Conservation (phyloP, 2,888 invertebrate genomes). For the Stenodema calcarata region DNA sequence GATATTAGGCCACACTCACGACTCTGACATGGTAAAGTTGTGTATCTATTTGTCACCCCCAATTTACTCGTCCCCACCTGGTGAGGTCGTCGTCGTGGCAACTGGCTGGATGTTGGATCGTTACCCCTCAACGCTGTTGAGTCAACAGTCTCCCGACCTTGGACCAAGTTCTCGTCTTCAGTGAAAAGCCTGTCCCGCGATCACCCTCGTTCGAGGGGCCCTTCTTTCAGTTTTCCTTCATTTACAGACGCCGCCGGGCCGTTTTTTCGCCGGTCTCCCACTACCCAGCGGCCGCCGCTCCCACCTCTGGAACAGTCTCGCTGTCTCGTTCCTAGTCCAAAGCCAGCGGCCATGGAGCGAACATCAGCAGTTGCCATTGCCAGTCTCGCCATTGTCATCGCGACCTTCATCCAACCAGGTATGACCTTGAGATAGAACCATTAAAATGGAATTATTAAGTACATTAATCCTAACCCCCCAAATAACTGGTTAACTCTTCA, state of each 20-base stretch:
- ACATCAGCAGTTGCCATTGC: conserved; percentile 6
- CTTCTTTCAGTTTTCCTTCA: not conserved
- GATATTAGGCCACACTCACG: not conserved
- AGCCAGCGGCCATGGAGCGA: conserved; percentile 37
- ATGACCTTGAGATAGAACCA: not conserved
- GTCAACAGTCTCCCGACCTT: conserved; percentile 1
- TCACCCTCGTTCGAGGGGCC: no score
- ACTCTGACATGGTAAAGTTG: not conserved
- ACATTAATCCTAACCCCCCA: no score
- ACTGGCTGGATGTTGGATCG: conserved; percentile 39
- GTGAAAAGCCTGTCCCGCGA: not conserved
- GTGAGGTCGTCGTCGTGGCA: conserved; percentile 8
- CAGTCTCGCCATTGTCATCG: not conserved
- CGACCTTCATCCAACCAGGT: conserved; percentile 23
- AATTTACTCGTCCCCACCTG: not conserved
- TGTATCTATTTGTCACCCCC: not conserved
- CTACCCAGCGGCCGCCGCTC: not conserved
- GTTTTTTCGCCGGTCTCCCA: not conserved
- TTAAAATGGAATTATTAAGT: not conserved
- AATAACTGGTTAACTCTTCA: no score
- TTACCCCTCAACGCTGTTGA: not conserved
- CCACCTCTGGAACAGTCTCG: not conserved
- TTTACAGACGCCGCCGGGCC: not conserved
- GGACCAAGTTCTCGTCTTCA: not conserved
- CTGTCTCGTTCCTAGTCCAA: conserved; percentile 22